phyloP scores from a whole-genome alignment of 2,113 vertebrate genomes.

The Datnioides undecimradiatus region DNA sequence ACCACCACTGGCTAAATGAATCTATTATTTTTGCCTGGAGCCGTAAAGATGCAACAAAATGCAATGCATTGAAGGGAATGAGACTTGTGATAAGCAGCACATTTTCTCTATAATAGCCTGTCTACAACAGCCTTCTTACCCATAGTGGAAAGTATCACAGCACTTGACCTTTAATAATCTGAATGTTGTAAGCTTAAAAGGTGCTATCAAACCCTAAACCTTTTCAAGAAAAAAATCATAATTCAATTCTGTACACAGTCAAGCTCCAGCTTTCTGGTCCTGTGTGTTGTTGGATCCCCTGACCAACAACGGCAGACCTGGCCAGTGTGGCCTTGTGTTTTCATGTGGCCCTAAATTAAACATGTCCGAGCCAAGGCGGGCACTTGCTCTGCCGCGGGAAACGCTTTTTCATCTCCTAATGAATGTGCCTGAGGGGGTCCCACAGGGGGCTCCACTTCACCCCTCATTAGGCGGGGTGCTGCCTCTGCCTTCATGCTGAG shows the following conservation, averaged over 20 bases:
- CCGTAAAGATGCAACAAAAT: conserved; percentile 81
- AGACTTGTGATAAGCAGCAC: conserved; percentile 68
- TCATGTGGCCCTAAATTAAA: conserved; percentile 82
- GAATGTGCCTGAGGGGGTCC: conserved; percentile 86
- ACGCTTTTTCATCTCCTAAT: conserved; percentile 87
- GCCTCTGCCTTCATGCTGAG: conserved; percentile 79
- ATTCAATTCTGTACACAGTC: conserved; percentile 37
- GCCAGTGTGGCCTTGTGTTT: conserved; percentile 68
- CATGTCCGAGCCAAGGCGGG: conserved; percentile 77
- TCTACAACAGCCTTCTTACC: conserved; percentile 38
- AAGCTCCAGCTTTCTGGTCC: conserved; percentile 2
- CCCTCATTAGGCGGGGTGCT: conserved; percentile 85
- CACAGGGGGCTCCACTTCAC: conserved; percentile 83
- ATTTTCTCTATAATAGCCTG: conserved; percentile 64
- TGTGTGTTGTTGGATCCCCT: conserved; percentile 54
- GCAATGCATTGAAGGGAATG: conserved; percentile 77
- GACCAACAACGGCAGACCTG: conserved; percentile 53
- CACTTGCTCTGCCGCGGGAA: conserved; percentile 80
- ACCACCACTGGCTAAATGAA: conserved; percentile 84
- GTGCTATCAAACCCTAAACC: conserved; percentile 29
- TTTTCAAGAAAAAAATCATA: not conserved
- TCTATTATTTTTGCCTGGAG: conserved; percentile 83
- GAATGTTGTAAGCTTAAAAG: conserved; percentile 35
- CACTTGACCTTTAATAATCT: conserved; percentile 67
- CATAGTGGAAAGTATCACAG: conserved; percentile 35